Evolutionary conservation across 2,888 invertebrate species (phyloP).

Genomic region (Drosophila macrospina): DNA sequence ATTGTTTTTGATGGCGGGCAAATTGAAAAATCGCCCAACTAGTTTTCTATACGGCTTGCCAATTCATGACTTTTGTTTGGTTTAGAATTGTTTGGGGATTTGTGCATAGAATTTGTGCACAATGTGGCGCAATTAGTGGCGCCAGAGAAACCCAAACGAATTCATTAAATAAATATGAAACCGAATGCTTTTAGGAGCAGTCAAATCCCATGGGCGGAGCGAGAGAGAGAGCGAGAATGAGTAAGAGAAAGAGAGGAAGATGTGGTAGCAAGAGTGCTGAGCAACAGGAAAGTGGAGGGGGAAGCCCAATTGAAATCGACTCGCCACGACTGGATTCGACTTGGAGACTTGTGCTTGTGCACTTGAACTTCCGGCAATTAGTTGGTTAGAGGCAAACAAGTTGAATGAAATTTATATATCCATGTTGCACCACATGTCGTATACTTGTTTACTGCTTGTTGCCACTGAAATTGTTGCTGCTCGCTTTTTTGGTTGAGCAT

Average conservation of each 20-base stretch:
- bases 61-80: conserved; percentile 39
- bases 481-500: conserved; percentile 38
- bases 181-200: conserved; percentile 61
- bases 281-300: not conserved
- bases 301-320: conserved; percentile 18
- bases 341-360: conserved; percentile 26
- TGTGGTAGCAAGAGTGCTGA: not conserved
- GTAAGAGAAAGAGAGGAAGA: no score
- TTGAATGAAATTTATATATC: conserved; percentile 25
- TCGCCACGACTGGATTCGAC: not conserved
- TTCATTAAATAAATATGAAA: conserved; percentile 71
- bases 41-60: conserved; percentile 14
- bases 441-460: conserved; percentile 55
- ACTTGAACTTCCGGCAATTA: conserved; percentile 74
- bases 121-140: conserved; percentile 66
- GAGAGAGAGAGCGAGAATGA: no score
- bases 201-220: conserved; percentile 12
- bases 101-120: conserved; percentile 53
- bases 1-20: conserved; percentile 36
- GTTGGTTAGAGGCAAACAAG: conserved; percentile 27
- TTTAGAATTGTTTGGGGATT: conserved; percentile 67
- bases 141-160: conserved; percentile 38
- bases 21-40: conserved; percentile 51
- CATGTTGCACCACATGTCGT: conserved; percentile 66
- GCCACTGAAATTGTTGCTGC: conserved; percentile 14